Percentiles rank a stretch among this genome's conserved stretches.
Conservation (phyloP, 2,797 vertebrate genomes). For the Amblyopsis hoosieri region DNA sequence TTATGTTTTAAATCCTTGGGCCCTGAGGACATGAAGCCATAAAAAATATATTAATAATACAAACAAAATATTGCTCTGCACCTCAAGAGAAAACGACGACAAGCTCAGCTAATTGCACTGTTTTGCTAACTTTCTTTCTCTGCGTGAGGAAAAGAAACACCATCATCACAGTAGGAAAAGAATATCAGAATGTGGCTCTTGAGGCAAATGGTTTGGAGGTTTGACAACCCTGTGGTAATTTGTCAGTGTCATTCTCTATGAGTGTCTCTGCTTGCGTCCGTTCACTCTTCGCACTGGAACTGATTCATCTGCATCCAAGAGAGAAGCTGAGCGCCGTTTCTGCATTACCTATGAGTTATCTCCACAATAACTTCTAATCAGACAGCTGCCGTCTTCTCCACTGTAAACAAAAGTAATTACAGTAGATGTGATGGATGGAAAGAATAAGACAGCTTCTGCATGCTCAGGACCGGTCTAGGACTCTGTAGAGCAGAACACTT, state of each 20-base stretch:
- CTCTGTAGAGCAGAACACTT: conserved; percentile 77
- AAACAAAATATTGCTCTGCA: not conserved
- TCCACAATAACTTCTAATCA: conserved; percentile 77
- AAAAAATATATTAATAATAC: no score
- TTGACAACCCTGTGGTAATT: conserved; percentile 58
- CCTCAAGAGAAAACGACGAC: not conserved
- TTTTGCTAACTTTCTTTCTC: conserved; percentile 30
- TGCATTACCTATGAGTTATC: conserved; percentile 77
- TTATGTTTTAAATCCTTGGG: no score
- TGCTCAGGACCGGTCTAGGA: conserved; percentile 70
- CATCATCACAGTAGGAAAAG: conserved; percentile 34
- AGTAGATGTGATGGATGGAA: conserved; percentile 76
- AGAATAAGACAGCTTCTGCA: conserved; percentile 71
- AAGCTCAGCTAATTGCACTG: no score
- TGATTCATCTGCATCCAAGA: conserved; percentile 72
- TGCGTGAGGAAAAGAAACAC: conserved; percentile 31
- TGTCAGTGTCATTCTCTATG: conserved; percentile 60
- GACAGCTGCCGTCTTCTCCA: conserved; percentile 70
- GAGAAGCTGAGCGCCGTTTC: conserved; percentile 53
- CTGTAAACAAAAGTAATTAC: conserved; percentile 84
- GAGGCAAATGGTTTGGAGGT: conserved; percentile 48
- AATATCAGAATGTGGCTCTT: conserved; percentile 30
- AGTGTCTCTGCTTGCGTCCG: conserved; percentile 39
- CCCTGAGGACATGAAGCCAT: no score
- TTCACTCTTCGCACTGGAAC: conserved; percentile 53